Base-by-base conservation (phyloP, 2,113 vertebrate species). In the Crotophaga sulcirostris region DNA sequence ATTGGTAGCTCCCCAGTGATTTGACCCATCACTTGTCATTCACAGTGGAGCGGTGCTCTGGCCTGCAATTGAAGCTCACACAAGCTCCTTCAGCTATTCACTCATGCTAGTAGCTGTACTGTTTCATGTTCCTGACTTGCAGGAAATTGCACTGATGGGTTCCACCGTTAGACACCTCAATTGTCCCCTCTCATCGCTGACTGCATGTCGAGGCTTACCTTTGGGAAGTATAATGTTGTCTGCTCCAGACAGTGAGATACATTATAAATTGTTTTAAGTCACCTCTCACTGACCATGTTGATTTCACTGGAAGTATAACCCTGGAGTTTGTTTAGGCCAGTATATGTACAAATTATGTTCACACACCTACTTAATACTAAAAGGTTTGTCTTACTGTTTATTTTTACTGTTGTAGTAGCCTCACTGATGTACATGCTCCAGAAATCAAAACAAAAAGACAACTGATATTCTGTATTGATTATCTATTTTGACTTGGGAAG, bases 1-100 rank as follows among this genome's bases (percentile, higher is more conserved):
- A 97, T 94, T 21, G 70, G 95, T 86, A 87, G 93, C 91, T 98
- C 98, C 98, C 98, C 91, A 91, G 97, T 95, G 98, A 96, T 98
- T 98, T 96, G 97, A 94, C 96, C 97, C 96, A 97, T 98, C 98
- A 97, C 96, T 97, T 98, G 98, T 98, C 98, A 98, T 98, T 98
- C 98, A 97, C 87, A 69, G 95, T 87, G 96, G 95, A 98, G 75
- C 16, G 23, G 94, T 94, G 94, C 92, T 96, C 94, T 89, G 94
- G 96, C 93, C 97, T 97, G 95, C 97, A 96, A 68, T 91, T 93
- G 97, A 96, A 94, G 93, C 96, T 97, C 96, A 91, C 83, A 85
- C 56, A 62, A 73, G 67, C 97, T 97, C 88, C 97, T 96, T 96
- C 96, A 97, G 95, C 96, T 95, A 87, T 78, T 97, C 95, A 94